Conservation (phyloP, 2,888 invertebrate genomes). For the Callyntrura guangdongensis region DNA sequence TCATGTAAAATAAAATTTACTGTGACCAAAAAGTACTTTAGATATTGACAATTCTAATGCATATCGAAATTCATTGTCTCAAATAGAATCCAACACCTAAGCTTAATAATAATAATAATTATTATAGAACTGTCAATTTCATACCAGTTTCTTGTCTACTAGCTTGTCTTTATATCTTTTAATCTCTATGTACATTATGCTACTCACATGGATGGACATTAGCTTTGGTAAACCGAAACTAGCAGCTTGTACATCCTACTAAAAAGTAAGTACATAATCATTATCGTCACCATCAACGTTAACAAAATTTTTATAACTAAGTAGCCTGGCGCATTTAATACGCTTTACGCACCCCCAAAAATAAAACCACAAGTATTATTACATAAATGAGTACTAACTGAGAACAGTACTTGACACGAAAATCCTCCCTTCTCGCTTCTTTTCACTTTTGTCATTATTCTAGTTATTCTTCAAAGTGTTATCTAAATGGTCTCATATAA, state of each 20-base stretch:
- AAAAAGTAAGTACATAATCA: slow-evolving; percentile 2
- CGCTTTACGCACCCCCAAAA: slow-evolving; percentile 27
- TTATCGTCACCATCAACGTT: slow-evolving; percentile 31
- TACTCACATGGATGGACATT: no score
- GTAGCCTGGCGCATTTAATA: neutral
- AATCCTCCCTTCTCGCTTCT: neutral
- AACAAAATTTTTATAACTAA: slow-evolving; percentile 7
- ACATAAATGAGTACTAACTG: slow-evolving; percentile 11
- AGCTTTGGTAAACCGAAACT: neutral
- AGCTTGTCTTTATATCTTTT: no score
- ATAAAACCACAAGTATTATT: neutral
- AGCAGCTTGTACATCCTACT: neutral
- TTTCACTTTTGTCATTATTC: slow-evolving; percentile 9
- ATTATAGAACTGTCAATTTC: no score
- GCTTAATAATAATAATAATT: no score
- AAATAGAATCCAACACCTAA: no score
- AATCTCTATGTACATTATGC: no score
- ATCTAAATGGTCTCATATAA: slow-evolving; percentile 58
- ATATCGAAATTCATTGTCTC: no score
- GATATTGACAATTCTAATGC: no score
- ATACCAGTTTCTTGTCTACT: no score
- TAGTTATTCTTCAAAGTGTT: slow-evolving; percentile 50
- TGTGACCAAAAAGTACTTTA: no score
- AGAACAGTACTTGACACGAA: neutral
- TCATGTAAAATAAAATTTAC: no score